Evolutionary conservation across 1,140 invertebrate species (phyloP), one percentile per base, ranked within the genome.

Genomic region (Sycobia sp.): DNA sequence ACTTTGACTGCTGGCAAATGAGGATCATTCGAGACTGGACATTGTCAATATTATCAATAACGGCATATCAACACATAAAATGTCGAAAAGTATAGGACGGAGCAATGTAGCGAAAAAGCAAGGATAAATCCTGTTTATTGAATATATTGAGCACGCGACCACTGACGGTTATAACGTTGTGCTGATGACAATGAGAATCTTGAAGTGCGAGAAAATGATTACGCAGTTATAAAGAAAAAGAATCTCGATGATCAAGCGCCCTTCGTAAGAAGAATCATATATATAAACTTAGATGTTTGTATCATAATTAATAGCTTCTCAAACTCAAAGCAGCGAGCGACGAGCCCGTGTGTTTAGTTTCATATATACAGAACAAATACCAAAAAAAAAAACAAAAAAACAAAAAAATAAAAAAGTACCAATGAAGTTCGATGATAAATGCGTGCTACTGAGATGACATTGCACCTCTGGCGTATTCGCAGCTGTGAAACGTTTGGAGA

Each of bases 61-160:
- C 25, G 50, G 61, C 61, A 62, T 62, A 62, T 62, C 53, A 62
- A 34, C n/a, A n/a, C n/a, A n/a, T n/a, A n/a, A n/a, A n/a, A n/a
- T 13, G 22, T 39, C 14, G 14, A 29, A 3, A 25, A 32, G n/a
- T 14, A n/a, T 5, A 9, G 13, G 23, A 16, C 18, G 7, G 14
- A 51, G 32, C 3, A 11, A 23, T n/a, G 14, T 27, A 20, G 49
- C 41, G 34, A n/a, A n/a, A 36, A 29, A 18, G 7, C 39, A 43
- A 43, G 16, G n/a, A 14, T 14, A n/a, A n/a, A n/a, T n/a, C n/a
- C n/a, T n/a, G n/a, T n/a, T n/a, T n/a, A n/a, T n/a, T n/a, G n/a
- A n/a, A n/a, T n/a, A n/a, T n/a, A n/a, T n/a, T n/a, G n/a, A n/a
- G n/a, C n/a, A n/a, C n/a, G n/a, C n/a, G n/a, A n/a, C n/a, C n/a